Evolutionary conservation across 2,797 vertebrate genomes (phyloP).

Genomic region (Crypturellus tataupa): DNA sequence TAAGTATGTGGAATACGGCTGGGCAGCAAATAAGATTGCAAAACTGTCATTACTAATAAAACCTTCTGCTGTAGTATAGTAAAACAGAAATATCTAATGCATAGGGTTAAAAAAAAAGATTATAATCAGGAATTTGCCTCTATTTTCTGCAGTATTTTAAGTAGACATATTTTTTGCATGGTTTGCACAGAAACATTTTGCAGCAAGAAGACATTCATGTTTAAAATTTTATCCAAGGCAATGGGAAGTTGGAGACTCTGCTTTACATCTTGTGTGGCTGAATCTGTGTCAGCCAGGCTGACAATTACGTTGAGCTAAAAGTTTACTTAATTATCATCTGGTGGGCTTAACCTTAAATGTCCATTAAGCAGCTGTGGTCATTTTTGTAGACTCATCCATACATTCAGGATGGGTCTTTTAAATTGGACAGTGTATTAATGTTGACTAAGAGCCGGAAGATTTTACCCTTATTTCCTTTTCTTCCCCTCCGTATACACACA

Average conservation of each 20-base stretch:
- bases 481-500: rapidly evolving
- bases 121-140: not conserved
- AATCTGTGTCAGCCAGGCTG: not conserved
- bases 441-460: not conserved
- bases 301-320: not conserved
- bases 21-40: not conserved
- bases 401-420: not conserved
- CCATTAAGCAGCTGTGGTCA: not conserved
- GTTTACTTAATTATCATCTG: not conserved
- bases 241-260: not conserved
- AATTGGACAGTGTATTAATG: not conserved
- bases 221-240: not conserved
- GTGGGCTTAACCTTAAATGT: not conserved
- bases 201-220: not conserved
- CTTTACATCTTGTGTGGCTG: not conserved
- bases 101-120: not conserved
- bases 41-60: not conserved
- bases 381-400: not conserved
- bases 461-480: not conserved
- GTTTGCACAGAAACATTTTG: constrained; percentile 17
- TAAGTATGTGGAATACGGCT: not conserved
- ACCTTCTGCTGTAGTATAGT: not conserved
- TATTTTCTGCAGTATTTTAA: constrained; percentile 1
- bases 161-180: not conserved
- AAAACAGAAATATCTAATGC: not conserved